phyloP scores from a whole-genome alignment of 2,113 vertebrate genomes.

The Bufo bufo region DNA sequence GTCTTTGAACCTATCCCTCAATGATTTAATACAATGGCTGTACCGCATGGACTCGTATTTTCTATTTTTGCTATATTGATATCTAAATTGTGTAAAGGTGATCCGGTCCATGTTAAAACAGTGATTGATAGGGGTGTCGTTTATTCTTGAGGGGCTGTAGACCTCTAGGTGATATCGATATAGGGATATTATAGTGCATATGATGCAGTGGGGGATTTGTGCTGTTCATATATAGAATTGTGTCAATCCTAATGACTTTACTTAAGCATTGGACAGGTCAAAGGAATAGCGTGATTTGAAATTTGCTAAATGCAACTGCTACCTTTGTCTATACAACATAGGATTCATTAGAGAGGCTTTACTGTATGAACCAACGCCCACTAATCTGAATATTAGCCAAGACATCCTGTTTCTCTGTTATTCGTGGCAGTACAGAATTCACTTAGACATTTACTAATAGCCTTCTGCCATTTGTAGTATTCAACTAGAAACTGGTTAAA shows the following conservation, averaged over 20 bases:
- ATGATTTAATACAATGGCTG: neutral
- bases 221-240: too few species aligned
- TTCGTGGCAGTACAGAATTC: neutral
- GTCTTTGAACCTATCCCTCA: too few species aligned
- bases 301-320: neutral
- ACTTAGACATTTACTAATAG: slow-evolving; percentile 26
- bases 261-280: neutral
- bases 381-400: slow-evolving; percentile 43
- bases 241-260: neutral
- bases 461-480: neutral
- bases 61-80: neutral
- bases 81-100: neutral
- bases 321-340: neutral
- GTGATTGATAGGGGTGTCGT: neutral
- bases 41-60: neutral
- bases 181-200: neutral
- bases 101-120: neutral
- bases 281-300: neutral
- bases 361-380: slow-evolving; percentile 47
- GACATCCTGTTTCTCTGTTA: slow-evolving; percentile 1
- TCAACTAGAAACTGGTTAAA: slow-evolving; percentile 33
- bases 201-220: neutral
- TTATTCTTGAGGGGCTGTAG: neutral
- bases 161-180: neutral
- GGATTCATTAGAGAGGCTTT: slow-evolving; percentile 16